Percentiles rank a stretch among this genome's conserved stretches.
phyloP scores from a whole-genome alignment of 2,888 invertebrate species.

The Argynnis bischoffii region DNA sequence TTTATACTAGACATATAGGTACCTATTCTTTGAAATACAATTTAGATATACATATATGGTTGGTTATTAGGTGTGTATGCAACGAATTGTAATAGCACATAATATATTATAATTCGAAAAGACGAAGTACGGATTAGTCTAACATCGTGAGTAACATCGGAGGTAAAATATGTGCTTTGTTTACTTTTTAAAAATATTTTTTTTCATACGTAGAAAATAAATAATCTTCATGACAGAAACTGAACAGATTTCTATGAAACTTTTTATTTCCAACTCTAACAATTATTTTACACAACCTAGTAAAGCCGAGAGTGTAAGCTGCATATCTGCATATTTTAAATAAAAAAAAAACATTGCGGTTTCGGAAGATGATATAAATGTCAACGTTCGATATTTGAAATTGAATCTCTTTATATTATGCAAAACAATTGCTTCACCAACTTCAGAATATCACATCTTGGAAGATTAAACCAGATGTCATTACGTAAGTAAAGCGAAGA shows the following conservation, averaged over 20 bases:
- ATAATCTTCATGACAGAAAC: not conserved
- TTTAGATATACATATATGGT: too few species aligned
- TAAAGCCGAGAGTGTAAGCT: too few species aligned
- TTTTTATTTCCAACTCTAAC: too few species aligned
- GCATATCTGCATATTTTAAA: not conserved
- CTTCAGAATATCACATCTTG: slow-evolving; percentile 1
- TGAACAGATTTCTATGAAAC: not conserved
- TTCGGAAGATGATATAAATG: too few species aligned
- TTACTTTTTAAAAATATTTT: not conserved
- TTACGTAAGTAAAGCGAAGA: slow-evolving; percentile 18
- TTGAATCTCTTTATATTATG: slow-evolving; percentile 2
- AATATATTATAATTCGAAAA: not conserved
- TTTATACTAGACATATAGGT: too few species aligned
- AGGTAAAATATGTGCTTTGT: too few species aligned
- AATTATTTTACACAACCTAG: too few species aligned
- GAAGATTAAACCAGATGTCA: slow-evolving; percentile 11
- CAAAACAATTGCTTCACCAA: slow-evolving; percentile 8
- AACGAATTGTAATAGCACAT: not conserved
- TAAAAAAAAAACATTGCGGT: not conserved
- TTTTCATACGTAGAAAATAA: not conserved
- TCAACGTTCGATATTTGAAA: not conserved
- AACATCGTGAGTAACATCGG: too few species aligned
- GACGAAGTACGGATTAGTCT: too few species aligned
- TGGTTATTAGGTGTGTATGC: not conserved
- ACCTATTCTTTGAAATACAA: too few species aligned